Evolutionary conservation across 2,113 vertebrate species (phyloP).

Genomic region (Grammomys surdaster): DNA sequence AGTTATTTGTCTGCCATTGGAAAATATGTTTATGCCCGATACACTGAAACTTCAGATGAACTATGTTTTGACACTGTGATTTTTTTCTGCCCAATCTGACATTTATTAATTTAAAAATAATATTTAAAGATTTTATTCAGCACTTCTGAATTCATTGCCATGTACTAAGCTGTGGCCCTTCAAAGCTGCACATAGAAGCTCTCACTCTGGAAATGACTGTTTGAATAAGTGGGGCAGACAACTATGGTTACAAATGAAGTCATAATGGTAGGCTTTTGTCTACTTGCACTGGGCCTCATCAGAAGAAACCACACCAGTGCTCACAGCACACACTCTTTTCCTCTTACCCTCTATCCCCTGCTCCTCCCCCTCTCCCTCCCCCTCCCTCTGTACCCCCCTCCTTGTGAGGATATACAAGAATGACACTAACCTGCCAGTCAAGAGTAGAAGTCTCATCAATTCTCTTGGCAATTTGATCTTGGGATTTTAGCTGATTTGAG

Average conservation of each 20-base stretch:
- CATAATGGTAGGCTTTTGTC: neutral
- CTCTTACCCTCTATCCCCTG: neutral
- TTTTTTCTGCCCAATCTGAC: neutral
- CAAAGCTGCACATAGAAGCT: neutral
- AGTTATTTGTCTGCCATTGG: conserved; percentile 2
- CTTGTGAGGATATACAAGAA: neutral
- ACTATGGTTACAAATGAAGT: neutral
- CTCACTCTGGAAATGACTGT: neutral
- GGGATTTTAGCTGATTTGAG: neutral
- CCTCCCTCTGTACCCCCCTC: neutral
- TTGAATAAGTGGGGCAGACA: neutral
- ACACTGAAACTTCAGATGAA: neutral
- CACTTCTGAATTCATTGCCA: neutral
- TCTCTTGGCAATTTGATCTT: neutral
- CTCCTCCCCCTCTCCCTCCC: accelerated
- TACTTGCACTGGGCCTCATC: neutral
- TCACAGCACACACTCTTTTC: neutral
- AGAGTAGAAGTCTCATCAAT: neutral
- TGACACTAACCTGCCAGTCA: neutral
- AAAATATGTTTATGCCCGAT: neutral
- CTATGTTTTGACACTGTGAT: neutral
- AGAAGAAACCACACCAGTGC: neutral
- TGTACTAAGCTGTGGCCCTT: neutral
- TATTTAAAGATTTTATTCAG: neutral
- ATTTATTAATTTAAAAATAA: neutral